Percentiles rank a stretch among this genome's conserved stretches.
Evolutionary conservation across 2,888 invertebrate species (phyloP).

Genomic region (Mythimna albipuncta): DNA sequence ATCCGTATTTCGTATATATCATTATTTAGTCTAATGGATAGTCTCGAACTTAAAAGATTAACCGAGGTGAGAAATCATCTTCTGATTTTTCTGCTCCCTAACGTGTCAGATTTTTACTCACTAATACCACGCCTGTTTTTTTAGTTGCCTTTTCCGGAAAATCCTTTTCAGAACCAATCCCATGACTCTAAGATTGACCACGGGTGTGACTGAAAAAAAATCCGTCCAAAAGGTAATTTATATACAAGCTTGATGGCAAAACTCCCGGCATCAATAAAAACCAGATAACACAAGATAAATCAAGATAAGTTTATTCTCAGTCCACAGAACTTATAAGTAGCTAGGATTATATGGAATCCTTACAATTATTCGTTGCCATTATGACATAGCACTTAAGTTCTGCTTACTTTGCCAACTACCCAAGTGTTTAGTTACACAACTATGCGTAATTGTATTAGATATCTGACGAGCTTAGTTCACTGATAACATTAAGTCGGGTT

Average conservation of each 20-base stretch:
- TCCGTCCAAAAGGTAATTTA: too few relatives aligned
- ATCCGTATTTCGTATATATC: too few relatives aligned
- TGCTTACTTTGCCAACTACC: slow-evolving; percentile 13
- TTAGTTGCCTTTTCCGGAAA: too few relatives aligned
- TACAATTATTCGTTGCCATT: slow-evolving; percentile 13
- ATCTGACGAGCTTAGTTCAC: slow-evolving; percentile 9
- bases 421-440: slow-evolving; percentile 17
- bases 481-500: slow-evolving; percentile 32
- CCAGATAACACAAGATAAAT: background rate
- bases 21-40: too few relatives aligned
- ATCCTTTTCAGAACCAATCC: too few relatives aligned
- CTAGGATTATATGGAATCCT: slow-evolving; percentile 8
- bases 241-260: too few relatives aligned
- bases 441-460: slow-evolving; percentile 33
- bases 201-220: background rate
- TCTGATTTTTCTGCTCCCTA: too few relatives aligned
- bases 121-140: too few relatives aligned
- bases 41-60: too few relatives aligned
- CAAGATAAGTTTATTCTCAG: background rate
- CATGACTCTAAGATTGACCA: background rate
- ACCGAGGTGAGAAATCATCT: too few relatives aligned
- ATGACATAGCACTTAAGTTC: slow-evolving; percentile 16
- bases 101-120: too few relatives aligned
- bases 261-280: background rate
- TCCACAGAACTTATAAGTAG: background rate